phyloP scores from a whole-genome alignment of 1,140 invertebrate genomes.

The Lepidotrigona ventralis region DNA sequence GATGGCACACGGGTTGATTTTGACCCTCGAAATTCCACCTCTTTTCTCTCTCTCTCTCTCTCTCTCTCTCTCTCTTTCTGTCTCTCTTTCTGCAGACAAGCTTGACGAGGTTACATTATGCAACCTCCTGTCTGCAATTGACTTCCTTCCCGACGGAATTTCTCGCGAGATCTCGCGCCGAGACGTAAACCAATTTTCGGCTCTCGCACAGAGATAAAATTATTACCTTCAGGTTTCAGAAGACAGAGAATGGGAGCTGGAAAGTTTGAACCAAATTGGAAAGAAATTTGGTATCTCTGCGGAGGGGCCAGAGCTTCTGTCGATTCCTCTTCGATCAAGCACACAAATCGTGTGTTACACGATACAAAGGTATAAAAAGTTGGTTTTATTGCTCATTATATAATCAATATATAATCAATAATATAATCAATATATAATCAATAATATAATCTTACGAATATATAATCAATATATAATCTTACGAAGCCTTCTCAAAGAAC shows the following conservation, averaged over 20 bases:
- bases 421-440: no score
- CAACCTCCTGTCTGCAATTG: neutral
- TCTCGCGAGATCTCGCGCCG: neutral
- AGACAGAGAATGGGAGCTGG: neutral
- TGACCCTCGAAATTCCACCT: conserved; percentile 48
- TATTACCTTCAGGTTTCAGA: neutral
- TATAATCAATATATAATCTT: no score
- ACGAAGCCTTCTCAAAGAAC: no score
- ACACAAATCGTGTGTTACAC: no score
- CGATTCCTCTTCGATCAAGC: no score
- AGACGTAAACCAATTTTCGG: neutral
- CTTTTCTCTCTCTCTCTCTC: neutral
- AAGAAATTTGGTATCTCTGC: neutral
- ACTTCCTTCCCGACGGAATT: neutral
- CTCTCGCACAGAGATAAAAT: no score
- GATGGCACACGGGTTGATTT: conserved; percentile 53
- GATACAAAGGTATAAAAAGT: no score
- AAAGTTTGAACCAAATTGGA: neutral
- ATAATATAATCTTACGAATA: no score
- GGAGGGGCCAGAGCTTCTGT: no score
- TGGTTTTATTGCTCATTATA: no score
- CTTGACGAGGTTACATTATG: conserved; percentile 24
- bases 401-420: no score
- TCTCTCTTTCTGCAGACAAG: conserved; percentile 11
- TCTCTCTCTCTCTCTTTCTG: no score